Evolutionary conservation across 2,113 vertebrate genomes (phyloP).

Genomic region (Balaenoptera acutorostrata): DNA sequence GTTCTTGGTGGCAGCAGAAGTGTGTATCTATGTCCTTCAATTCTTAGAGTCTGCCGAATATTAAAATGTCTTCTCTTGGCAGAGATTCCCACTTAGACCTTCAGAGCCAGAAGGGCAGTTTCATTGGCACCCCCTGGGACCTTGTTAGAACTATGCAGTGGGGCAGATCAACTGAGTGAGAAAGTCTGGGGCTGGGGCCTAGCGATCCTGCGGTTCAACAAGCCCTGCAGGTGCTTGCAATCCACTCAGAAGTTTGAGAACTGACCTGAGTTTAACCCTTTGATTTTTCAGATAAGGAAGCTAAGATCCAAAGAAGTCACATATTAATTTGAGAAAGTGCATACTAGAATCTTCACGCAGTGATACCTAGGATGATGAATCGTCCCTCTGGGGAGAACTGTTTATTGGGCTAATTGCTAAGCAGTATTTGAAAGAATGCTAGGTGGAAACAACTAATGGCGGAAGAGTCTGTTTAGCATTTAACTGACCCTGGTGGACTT

Average conservation of each 20-base stretch:
- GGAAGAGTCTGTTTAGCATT: not conserved
- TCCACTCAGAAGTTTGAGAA: not conserved
- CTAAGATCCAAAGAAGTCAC: not conserved
- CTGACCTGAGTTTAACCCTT: not conserved
- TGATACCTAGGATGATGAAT: not conserved
- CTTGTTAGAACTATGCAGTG: not conserved
- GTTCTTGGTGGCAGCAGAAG: not conserved
- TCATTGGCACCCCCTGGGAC: not conserved
- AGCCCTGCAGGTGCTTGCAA: not conserved
- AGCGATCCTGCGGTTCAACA: not conserved
- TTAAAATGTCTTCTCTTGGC: not conserved
- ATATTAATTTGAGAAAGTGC: not conserved
- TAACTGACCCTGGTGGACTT: not conserved
- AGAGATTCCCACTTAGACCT: not conserved
- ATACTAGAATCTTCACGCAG: not conserved
- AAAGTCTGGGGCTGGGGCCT: not conserved
- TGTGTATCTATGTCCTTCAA: not conserved
- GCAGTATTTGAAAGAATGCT: not conserved
- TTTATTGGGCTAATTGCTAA: conserved; percentile 28
- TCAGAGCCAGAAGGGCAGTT: not conserved
- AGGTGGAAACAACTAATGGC: not conserved
- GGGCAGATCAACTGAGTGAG: not conserved
- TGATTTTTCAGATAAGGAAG: conserved; percentile 15
- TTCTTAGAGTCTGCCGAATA: not conserved
- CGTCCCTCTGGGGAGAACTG: not conserved